Evolutionary conservation across 2,888 invertebrate genomes (phyloP).

Genomic region (Oasisia sp.): DNA sequence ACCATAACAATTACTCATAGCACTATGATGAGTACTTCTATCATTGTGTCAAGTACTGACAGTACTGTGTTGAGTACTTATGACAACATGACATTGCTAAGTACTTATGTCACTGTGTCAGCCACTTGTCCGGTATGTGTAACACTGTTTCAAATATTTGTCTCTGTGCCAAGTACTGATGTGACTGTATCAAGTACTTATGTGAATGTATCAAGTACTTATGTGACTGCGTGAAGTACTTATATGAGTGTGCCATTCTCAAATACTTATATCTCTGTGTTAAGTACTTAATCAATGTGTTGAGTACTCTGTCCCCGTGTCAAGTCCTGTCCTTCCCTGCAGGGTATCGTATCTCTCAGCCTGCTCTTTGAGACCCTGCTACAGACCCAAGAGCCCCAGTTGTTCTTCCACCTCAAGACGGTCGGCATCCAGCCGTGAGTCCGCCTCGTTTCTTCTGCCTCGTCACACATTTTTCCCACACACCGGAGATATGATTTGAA

Average conservation of each 20-base stretch:
- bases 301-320: background rate
- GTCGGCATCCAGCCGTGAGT: slow-evolving; percentile 92
- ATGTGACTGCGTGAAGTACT: no score
- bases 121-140: no score
- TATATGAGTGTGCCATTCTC: no score
- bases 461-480: background rate
- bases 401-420: slow-evolving; percentile 91
- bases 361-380: slow-evolving; percentile 88
- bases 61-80: no score
- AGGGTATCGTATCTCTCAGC: slow-evolving; percentile 89
- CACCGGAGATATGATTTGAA: background rate
- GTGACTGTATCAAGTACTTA: background rate
- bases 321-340: slow-evolving; percentile 23
- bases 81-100: background rate
- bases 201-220: no score
- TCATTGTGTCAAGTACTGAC: no score
- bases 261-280: no score
- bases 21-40: no score
- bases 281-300: background rate
- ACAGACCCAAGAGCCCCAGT: slow-evolving; percentile 87
- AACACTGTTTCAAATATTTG: no score
- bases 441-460: background rate
- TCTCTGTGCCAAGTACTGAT: no score
- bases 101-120: background rate
- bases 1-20: no score